These are phyloP conservation scores for Mnemiopsis leidyi DNA, from an alignment of 37 sponge, comb jelly and placozoan genomes.

Conservation along the genomic window DNA sequence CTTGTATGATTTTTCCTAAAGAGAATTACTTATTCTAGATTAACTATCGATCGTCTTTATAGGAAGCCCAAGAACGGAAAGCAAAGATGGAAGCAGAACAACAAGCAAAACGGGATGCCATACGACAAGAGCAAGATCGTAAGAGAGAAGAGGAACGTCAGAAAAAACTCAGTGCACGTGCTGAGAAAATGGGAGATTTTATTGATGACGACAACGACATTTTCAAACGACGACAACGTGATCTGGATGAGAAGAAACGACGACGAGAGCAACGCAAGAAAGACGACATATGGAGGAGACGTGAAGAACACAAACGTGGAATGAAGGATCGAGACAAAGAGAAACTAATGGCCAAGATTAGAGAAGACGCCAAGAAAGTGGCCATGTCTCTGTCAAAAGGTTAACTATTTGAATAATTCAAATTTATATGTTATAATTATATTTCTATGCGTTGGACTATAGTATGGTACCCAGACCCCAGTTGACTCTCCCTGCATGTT, in stretches of 20 bases:
- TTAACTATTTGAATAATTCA: too few relatives aligned
- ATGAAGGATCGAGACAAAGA: constrained; percentile 12
- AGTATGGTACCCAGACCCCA: too few relatives aligned
- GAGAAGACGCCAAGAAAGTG: constrained; percentile 24
- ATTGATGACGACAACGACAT: constrained; percentile 5
- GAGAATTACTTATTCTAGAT: too few relatives aligned
- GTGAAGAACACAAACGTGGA: not conserved
- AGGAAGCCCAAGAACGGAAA: constrained; percentile 64
- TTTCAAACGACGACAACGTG: constrained; percentile 28
- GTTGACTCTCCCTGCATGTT: too few relatives aligned
- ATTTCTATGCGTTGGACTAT: too few relatives aligned
- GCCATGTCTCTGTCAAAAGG: constrained; percentile 8
- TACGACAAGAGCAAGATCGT: not conserved
- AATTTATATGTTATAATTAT: too few relatives aligned
- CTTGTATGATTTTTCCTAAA: too few relatives aligned
- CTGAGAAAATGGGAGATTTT: not conserved
- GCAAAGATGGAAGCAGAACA: constrained; percentile 65
- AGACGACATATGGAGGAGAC: constrained; percentile 5
- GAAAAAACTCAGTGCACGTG: not conserved
- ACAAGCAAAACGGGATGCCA: constrained; percentile 55
- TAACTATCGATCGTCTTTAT: too few relatives aligned
- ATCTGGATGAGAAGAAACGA: not conserved
- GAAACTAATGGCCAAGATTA: constrained; percentile 10
- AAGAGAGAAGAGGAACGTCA: constrained; percentile 9
- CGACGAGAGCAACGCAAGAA: not conserved